phyloP scores from a whole-genome alignment of 2,113 vertebrate genomes.

The Coryphaenoides rupestris region DNA sequence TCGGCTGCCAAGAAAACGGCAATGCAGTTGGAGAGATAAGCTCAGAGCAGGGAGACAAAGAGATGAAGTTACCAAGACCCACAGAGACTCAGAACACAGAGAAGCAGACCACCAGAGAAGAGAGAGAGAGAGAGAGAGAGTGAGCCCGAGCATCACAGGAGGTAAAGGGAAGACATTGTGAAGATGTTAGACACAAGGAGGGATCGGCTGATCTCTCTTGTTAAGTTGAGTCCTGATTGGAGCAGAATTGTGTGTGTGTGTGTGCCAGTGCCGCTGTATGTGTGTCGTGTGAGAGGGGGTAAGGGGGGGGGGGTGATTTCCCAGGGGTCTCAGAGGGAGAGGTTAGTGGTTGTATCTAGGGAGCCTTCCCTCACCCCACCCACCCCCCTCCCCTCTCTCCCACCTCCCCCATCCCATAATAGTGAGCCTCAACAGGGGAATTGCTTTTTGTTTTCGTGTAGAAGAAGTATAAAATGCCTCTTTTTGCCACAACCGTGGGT shows the following conservation, averaged over 20 bases:
- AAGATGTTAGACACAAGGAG: not conserved
- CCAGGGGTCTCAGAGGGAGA: conserved; percentile 52
- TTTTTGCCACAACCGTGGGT: not conserved
- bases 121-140: no score
- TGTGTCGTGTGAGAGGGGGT: conserved; percentile 2
- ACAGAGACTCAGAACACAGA: no score
- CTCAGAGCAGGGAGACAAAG: no score
- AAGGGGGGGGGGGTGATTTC: conserved; percentile 25
- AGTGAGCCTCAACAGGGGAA: conserved; percentile 41
- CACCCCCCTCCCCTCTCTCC: conserved; percentile 13
- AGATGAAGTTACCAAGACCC: no score
- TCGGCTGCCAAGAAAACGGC: no score
- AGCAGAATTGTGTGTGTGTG: not conserved
- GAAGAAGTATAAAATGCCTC: conserved; percentile 11
- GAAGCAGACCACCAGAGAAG: no score
- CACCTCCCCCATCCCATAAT: not conserved
- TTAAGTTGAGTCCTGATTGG: conserved; percentile 36
- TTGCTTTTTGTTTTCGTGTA: conserved; percentile 46
- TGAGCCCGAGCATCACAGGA: no score
- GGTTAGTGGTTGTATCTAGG: conserved; percentile 39
- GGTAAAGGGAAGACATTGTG: not conserved
- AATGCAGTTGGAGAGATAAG: no score
- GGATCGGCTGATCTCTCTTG: not conserved
- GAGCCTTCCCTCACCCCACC: conserved; percentile 15
- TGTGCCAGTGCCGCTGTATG: no score